These are phyloP conservation scores for Morone saxatilis DNA, from an alignment of 2,113 vertebrate genomes.

Conservation along the genomic window DNA sequence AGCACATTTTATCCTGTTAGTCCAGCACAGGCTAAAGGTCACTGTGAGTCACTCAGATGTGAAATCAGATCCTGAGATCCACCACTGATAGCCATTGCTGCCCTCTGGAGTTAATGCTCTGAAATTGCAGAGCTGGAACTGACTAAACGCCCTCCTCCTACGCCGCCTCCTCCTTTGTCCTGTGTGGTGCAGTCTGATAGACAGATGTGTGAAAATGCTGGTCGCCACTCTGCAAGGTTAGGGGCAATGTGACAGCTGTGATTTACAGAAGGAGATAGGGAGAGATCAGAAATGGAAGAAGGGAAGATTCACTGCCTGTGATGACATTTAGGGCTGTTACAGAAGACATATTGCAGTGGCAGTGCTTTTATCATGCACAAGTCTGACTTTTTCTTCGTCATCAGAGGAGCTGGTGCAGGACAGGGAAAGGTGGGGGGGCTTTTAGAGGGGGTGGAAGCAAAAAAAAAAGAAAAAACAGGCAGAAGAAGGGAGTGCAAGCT, in stretches of 20 bases:
- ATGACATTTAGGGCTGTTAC: slow-evolving; percentile 17
- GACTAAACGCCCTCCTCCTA: slow-evolving; percentile 34
- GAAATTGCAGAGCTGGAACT: slow-evolving; percentile 44
- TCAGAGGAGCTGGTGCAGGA: slow-evolving; percentile 73
- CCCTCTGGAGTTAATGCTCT: slow-evolving; percentile 61
- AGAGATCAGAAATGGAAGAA: not conserved
- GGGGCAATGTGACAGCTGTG: slow-evolving; percentile 30
- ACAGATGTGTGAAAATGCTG: slow-evolving; percentile 65
- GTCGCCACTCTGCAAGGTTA: slow-evolving; percentile 65
- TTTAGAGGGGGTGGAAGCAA: not conserved
- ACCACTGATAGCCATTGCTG: slow-evolving; percentile 53
- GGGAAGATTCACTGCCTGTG: slow-evolving; percentile 1
- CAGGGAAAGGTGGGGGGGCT: slow-evolving; percentile 46
- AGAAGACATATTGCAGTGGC: slow-evolving; percentile 38
- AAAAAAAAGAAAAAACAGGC: not conserved
- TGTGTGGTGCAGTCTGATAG: slow-evolving; percentile 75
- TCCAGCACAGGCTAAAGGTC: slow-evolving; percentile 54
- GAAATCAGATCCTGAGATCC: slow-evolving; percentile 39
- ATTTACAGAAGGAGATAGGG: slow-evolving; percentile 6
- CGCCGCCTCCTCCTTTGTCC: slow-evolving; percentile 57
- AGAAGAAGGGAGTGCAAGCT: slow-evolving; percentile 45
- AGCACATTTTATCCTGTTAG: slow-evolving; percentile 43
- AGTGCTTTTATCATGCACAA: slow-evolving; percentile 54
- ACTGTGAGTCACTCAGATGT: slow-evolving; percentile 41
- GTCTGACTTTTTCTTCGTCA: slow-evolving; percentile 61